A percentile compares a stretch with the other conserved stretches of the same genome.
These are phyloP conservation scores for Macaca mulatta DNA, from an alignment of 2,113 vertebrate species.

Conservation along the genomic window DNA sequence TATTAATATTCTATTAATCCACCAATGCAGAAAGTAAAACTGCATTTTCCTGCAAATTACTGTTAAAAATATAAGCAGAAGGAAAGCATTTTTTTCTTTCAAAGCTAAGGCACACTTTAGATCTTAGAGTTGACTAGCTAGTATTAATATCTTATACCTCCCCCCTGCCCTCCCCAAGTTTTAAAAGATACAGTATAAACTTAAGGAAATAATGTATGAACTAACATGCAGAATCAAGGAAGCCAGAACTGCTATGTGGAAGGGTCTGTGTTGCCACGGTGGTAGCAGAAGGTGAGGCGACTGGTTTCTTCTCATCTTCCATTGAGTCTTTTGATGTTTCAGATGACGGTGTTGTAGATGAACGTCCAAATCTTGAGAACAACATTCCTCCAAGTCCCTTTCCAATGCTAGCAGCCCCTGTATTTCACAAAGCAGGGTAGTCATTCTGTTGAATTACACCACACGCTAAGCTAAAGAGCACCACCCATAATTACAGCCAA, in stretches of 20 bases:
- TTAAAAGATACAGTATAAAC: not conserved
- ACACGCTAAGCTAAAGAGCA: not conserved
- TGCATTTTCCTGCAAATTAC: conserved; percentile 10
- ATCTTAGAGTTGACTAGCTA: not conserved
- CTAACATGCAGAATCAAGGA: conserved; percentile 90
- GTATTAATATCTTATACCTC: not conserved
- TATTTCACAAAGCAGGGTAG: not conserved
- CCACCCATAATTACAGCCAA: conserved; percentile 41
- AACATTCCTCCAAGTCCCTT: conserved; percentile 98
- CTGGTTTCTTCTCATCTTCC: conserved; percentile 90
- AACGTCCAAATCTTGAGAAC: conserved; percentile 95
- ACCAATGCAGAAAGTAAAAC: conserved; percentile 23
- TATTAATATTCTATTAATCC: conserved; percentile 8
- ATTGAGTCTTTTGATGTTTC: conserved; percentile 87
- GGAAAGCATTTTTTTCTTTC: not conserved
- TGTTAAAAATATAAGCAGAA: conserved; percentile 33
- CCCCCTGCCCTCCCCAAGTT: not conserved
- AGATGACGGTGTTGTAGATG: conserved; percentile 83
- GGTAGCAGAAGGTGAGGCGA: conserved; percentile 69
- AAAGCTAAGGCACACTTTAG: conserved; percentile 11
- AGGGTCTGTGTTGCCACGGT: conserved; percentile 83
- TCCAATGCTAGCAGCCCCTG: conserved; percentile 97
- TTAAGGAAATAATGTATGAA: not conserved
- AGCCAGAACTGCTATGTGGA: conserved; percentile 86
- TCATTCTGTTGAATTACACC: conserved; percentile 10